Conservation (phyloP, 1,140 invertebrate species). For the Ephestia elutella region DNA sequence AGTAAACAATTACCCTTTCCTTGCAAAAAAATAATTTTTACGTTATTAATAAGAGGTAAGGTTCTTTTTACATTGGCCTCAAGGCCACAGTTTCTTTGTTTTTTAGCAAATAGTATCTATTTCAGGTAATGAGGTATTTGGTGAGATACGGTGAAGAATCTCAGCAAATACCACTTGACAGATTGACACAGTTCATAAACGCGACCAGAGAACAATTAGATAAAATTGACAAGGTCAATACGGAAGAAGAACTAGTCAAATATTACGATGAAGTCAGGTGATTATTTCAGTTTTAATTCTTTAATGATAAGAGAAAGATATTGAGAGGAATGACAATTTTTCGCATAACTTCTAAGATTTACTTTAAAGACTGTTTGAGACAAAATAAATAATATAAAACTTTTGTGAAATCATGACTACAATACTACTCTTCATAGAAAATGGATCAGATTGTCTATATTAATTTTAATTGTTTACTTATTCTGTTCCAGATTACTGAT, state of each 20-base stretch:
- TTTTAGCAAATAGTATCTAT: slow-evolving; percentile 12
- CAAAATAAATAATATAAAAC: too few species aligned
- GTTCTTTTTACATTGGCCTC: too few species aligned
- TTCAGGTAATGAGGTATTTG: slow-evolving; percentile 70
- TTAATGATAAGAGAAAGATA: too few species aligned
- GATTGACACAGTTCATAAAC: slow-evolving; percentile 62
- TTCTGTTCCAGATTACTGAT: slow-evolving; percentile 76
- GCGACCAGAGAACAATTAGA: slow-evolving; percentile 59
- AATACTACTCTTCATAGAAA: too few species aligned
- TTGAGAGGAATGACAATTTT: too few species aligned
- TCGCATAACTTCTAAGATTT: too few species aligned
- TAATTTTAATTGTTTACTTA: neutral
- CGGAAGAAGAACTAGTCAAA: slow-evolving; percentile 69
- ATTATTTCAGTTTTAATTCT: neutral
- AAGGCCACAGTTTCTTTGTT: neutral
- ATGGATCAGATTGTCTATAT: too few species aligned
- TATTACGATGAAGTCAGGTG: slow-evolving; percentile 73
- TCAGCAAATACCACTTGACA: slow-evolving; percentile 64
- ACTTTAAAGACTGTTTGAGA: too few species aligned
- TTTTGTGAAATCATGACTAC: too few species aligned
- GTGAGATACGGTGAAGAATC: slow-evolving; percentile 70
- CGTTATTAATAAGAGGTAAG: too few species aligned
- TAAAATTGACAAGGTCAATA: slow-evolving; percentile 63
- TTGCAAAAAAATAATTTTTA: too few species aligned
- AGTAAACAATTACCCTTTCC: too few species aligned